Evolutionary conservation across 2,888 invertebrate species (phyloP).

Genomic region (Epirrhoe alternata): DNA sequence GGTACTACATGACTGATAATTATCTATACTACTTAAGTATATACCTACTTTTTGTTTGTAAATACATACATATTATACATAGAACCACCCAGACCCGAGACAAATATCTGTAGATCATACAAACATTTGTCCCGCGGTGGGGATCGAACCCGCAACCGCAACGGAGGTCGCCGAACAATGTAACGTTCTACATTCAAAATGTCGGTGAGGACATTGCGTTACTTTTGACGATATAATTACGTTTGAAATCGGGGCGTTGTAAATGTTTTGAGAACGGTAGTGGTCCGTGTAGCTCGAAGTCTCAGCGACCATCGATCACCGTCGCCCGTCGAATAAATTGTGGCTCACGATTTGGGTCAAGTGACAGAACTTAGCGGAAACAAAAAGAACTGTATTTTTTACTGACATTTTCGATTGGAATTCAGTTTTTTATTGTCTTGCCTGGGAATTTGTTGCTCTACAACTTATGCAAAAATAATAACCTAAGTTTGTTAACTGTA

Average conservation of each 20-base stretch:
- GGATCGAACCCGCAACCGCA: too few relatives aligned
- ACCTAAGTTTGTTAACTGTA: background rate
- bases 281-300: constrained; percentile 65
- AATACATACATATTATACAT: too few relatives aligned
- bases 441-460: background rate
- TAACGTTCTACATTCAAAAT: constrained; percentile 17
- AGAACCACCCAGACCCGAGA: too few relatives aligned
- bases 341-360: constrained; percentile 47
- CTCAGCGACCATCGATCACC: constrained; percentile 78
- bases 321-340: constrained; percentile 77
- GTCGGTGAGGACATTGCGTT: constrained; percentile 16
- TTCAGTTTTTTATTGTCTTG: background rate
- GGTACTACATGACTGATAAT: too few relatives aligned
- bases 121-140: too few relatives aligned
- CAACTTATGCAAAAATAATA: background rate
- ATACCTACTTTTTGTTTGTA: too few relatives aligned
- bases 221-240: constrained; percentile 55
- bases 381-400: constrained; percentile 27
- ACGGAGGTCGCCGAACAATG: too few relatives aligned
- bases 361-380: constrained; percentile 42
- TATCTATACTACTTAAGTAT: too few relatives aligned
- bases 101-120: too few relatives aligned
- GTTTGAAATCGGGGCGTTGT: constrained; percentile 61
- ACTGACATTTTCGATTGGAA: constrained; percentile 2
- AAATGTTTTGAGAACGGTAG: constrained; percentile 69